Base-by-base conservation (phyloP, 1,140 invertebrate genomes). In the Drosophila trapezifrons region DNA sequence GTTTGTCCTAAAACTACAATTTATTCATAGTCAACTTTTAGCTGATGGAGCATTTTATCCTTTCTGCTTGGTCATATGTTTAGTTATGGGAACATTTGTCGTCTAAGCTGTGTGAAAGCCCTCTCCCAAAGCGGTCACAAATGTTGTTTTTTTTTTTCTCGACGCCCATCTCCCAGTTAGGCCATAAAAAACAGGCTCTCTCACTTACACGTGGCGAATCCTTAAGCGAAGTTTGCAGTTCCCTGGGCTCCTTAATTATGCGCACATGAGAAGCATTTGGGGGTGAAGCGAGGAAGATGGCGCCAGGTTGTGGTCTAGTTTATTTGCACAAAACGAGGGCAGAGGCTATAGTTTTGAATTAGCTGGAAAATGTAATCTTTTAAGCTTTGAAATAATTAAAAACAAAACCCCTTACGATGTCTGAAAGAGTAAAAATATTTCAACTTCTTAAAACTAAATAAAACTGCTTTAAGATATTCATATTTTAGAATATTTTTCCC, bases 221-320 rank as follows among this genome's bases (percentile, higher is more conserved):
- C 63, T 65, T 65, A 62, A 37, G 40, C 63, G n/a, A 58, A 40
- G 25, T 47, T 46, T 45, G n/a, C 13, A 35, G 66, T 43, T 70
- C 51, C 43, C 51, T 35, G 17, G 32, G 9, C 47, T 71, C 74
- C 56, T 74, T 78, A 73, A 78, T 79, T 79, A 79, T 78, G 74
- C 69, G 56, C 76, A 78, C 69, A 75, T 60, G 37, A 70, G 57
- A 20, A 46, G 42, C 69, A 59, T 78, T 77, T n/a, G 46, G 74
- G 51, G 29, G 13, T 22, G 60, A 35, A 27, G 12, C 22, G 12
- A 60, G 20, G 37, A 46, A 29, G 9, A 29, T 35, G 65, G 62
- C 37, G 65, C 65, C 45, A 65, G 45, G 63, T 29, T 65, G 20
- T 8, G 58, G 10, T 46, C 42, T 63, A 51, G 37, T 56, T 71